These are phyloP conservation scores for Carlito syrichta DNA, from an alignment of 2,113 vertebrate genomes.

Conservation along the genomic window DNA sequence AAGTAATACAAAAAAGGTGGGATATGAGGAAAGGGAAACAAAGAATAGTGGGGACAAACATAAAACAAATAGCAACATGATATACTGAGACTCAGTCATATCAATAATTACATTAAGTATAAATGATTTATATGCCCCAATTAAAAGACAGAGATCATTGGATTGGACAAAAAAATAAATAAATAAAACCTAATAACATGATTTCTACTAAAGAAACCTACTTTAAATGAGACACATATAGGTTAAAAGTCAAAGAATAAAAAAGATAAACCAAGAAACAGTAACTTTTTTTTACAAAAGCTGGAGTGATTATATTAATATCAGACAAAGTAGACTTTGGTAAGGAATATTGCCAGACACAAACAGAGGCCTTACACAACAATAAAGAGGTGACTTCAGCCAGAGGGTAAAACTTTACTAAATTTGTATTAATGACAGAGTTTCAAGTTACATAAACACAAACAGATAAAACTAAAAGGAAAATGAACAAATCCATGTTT, in stretches of 20 bases:
- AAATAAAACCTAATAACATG: neutral
- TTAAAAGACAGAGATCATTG: slow-evolving; percentile 2
- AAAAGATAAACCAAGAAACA: neutral
- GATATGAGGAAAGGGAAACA: neutral
- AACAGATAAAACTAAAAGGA: neutral
- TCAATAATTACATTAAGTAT: neutral
- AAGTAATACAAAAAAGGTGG: neutral
- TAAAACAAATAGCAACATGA: neutral
- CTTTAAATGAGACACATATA: neutral
- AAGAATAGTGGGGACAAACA: neutral
- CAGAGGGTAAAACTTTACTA: neutral
- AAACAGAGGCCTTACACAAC: neutral
- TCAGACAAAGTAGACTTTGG: neutral
- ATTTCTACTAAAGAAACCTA: neutral
- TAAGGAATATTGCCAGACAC: neutral
- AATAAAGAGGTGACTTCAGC: neutral
- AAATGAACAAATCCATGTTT: neutral
- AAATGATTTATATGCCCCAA: neutral
- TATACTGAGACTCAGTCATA: neutral
- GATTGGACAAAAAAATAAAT: neutral
- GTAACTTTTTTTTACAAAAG: neutral
- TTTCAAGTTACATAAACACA: neutral
- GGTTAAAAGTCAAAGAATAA: neutral
- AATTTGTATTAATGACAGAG: neutral
- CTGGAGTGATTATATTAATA: neutral